These are phyloP conservation scores for Drosophila nigromelanica DNA, from an alignment of 1,140 invertebrate genomes.

Conservation along the genomic window DNA sequence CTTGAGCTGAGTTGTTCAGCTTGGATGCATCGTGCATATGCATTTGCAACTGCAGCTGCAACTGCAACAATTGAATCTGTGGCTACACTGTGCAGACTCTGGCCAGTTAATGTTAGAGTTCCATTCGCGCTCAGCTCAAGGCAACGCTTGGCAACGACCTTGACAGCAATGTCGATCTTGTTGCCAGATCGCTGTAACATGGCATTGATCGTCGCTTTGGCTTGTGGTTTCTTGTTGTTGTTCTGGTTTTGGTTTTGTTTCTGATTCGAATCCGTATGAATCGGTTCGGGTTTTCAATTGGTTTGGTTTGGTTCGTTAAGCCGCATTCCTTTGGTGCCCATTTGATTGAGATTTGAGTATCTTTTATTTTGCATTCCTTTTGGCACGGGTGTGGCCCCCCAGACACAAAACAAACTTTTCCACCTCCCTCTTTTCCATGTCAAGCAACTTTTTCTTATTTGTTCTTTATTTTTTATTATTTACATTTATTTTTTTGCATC, in stretches of 20 bases:
- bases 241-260: constrained; percentile 24
- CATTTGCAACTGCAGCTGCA: constrained; percentile 1
- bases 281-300: constrained; percentile 4
- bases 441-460: neutral
- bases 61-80: neutral
- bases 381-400: constrained; percentile 25
- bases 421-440: neutral
- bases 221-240: constrained; percentile 25
- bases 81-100: constrained; percentile 7
- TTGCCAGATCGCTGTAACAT: constrained; percentile 29
- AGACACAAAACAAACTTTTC: constrained; percentile 34
- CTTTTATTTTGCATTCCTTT: neutral
- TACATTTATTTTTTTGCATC: neutral
- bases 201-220: constrained; percentile 16
- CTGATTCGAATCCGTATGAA: constrained; percentile 11
- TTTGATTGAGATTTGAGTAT: no score
- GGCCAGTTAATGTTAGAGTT: constrained; percentile 13
- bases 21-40: constrained; percentile 24
- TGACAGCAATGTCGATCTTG: constrained; percentile 49
- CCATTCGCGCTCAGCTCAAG: constrained; percentile 27
- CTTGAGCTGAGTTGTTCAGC: constrained; percentile 5
- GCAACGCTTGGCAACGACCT: constrained; percentile 40
- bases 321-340: no score
- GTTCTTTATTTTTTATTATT: constrained; percentile 11
- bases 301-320: neutral